Percentiles rank a stretch among this genome's conserved stretches.
phyloP scores from a whole-genome alignment of 2,113 vertebrate species.

The Labeo rohita region DNA sequence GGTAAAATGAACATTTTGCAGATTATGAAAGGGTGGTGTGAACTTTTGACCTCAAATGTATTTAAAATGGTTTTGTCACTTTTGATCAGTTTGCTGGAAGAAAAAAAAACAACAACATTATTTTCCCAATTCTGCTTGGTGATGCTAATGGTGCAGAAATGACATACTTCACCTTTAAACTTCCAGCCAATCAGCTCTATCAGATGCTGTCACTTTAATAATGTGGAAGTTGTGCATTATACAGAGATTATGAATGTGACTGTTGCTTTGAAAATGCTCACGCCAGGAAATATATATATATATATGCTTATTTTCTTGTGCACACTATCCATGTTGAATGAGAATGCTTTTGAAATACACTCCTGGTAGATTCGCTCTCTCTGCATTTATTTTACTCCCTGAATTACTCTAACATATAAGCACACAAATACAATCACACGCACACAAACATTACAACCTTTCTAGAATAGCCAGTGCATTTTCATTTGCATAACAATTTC shows the following conservation, averaged over 20 bases:
- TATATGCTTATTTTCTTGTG: constrained; percentile 9
- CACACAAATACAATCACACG: constrained; percentile 60
- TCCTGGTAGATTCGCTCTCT: constrained; percentile 22
- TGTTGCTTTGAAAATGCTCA: constrained; percentile 11
- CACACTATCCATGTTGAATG: neutral
- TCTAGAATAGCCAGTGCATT: constrained; percentile 60
- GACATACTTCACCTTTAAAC: constrained; percentile 12
- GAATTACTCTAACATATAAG: constrained; percentile 41
- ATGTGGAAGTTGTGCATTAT: neutral
- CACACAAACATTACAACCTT: constrained; percentile 57
- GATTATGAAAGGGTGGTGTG: too few species aligned
- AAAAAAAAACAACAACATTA: neutral
- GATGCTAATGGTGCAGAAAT: neutral
- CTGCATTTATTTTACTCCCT: constrained; percentile 44
- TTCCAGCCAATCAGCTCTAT: constrained; percentile 11
- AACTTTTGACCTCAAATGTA: too few species aligned
- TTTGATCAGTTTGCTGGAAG: neutral
- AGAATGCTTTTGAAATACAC: constrained; percentile 33
- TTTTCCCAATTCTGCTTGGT: neutral
- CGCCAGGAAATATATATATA: constrained; percentile 4
- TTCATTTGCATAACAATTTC: constrained; percentile 86
- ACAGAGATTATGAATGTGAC: constrained; percentile 7
- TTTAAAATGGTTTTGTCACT: neutral
- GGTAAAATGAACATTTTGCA: too few species aligned
- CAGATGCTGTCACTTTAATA: neutral